Evolutionary conservation across 2,113 vertebrate species (phyloP), one percentile per base, ranked within the genome.

Genomic region (Saccopteryx bilineata): DNA sequence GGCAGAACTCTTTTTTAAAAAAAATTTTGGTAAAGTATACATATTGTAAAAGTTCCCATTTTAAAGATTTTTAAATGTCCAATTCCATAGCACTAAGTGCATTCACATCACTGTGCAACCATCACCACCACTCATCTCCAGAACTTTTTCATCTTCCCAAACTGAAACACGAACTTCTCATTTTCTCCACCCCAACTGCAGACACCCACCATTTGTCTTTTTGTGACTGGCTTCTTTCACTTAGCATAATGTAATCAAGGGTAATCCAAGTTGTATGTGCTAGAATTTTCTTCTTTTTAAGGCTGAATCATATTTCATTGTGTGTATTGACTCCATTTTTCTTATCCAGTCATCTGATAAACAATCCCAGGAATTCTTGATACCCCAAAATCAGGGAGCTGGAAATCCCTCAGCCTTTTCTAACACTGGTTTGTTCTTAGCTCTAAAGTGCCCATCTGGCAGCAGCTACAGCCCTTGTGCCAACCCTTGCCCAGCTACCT

Each of bases 381-480:
- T 26, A 17, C 14, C 60, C 60, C 28, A 28, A 52, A 13, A 14
- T 61, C 61, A 50, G 56, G 84, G 66, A 76, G 71, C 48, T 78
- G 31, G 26, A 80, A 58, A 17, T 56, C 78, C 14, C n/a, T 14
- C 19, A 17, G 3, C 14, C 39, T 24, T 89, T 75, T 54, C 78
- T 94, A 48, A 92, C 58, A 4, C 46, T 10, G 3, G 39, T 88
- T 85, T 74, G 79, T 85, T 82, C 50, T 52, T 87, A 99, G 99
- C 99, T 84, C 92, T 98, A 85, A 99, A 97, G 85, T 99, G 99
- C 92, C 98, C 98, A 0, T 31, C 98, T 0, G 98, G 98, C 50
- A 99, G 99, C 96, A 96, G 96, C 28, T 99, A 99, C 91, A 95
- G 76, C 33, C 87, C 97, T 0, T 99, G 99, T 23, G 95, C 98